Percentiles rank a stretch among this genome's conserved stretches.
Conservation (phyloP, 1,140 invertebrate species). For the Phymastichus coffea region DNA sequence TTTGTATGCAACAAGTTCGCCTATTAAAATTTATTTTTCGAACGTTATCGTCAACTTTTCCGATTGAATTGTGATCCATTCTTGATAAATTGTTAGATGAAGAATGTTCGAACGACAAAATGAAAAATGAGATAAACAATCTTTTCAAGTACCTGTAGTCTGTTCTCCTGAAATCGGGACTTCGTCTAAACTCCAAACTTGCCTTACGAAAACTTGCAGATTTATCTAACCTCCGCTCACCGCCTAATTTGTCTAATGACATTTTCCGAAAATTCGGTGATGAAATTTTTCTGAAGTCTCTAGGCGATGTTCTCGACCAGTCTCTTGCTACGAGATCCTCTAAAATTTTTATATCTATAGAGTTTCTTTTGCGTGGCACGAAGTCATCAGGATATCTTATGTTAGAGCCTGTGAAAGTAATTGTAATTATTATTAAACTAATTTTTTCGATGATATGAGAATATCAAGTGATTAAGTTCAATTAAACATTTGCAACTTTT, state of each 20-base stretch:
- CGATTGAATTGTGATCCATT: too few species aligned
- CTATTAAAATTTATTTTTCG: too few species aligned
- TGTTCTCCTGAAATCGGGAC: constrained; percentile 50
- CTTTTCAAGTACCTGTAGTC: constrained; percentile 52
- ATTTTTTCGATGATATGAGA: too few species aligned
- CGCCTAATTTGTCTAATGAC: constrained; percentile 51
- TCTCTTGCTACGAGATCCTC: constrained; percentile 47
- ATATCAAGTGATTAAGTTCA: too few species aligned
- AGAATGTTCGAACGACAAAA: too few species aligned
- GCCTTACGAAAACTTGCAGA: constrained; percentile 47
- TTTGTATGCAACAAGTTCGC: too few species aligned
- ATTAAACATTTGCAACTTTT: too few species aligned
- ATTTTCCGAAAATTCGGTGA: constrained; percentile 53
- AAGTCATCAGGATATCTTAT: constrained; percentile 50
- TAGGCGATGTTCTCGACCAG: constrained; percentile 41
- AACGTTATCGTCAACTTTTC: neutral
- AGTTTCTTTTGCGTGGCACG: constrained; percentile 50
- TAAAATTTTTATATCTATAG: constrained; percentile 48
- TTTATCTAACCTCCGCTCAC: constrained; percentile 48
- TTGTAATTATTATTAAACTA: too few species aligned
- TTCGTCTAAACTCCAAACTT: constrained; percentile 50
- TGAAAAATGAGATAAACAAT: too few species aligned
- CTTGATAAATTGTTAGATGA: too few species aligned
- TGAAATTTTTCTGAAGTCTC: constrained; percentile 47
- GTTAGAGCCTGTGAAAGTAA: too few species aligned